Conservation (phyloP, 2,113 vertebrate species). For the Perccottus glenii region DNA sequence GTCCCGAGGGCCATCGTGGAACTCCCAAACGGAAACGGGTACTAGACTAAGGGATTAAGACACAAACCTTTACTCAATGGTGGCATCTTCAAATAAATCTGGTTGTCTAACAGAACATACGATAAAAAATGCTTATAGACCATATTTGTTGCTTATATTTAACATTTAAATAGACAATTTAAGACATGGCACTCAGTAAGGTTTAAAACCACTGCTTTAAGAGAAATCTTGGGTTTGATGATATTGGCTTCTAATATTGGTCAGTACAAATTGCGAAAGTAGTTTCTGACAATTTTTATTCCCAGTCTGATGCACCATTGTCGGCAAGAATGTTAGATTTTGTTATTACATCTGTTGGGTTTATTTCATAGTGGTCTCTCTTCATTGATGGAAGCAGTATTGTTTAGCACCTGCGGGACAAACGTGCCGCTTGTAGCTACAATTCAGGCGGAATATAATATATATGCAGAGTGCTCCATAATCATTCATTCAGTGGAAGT, state of each 20-base stretch:
- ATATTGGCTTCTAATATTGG: neutral
- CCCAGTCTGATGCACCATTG: constrained; percentile 27
- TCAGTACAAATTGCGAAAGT: neutral
- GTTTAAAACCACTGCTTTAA: neutral
- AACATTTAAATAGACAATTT: too few relatives aligned
- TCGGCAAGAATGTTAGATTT: neutral
- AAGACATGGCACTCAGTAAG: too few relatives aligned
- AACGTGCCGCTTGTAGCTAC: constrained; percentile 28
- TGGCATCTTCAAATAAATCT: too few relatives aligned
- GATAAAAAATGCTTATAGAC: too few relatives aligned
- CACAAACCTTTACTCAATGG: too few relatives aligned
- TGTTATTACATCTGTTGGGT: constrained; percentile 17
- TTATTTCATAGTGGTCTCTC: constrained; percentile 38
- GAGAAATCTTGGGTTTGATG: neutral
- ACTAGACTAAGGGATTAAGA: too few relatives aligned
- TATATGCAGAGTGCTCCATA: constrained; percentile 31
- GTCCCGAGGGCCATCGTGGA: too few relatives aligned
- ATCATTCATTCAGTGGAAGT: constrained; percentile 66
- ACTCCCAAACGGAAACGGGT: too few relatives aligned
- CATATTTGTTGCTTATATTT: too few relatives aligned
- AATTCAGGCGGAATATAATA: constrained; percentile 44
- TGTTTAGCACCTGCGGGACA: constrained; percentile 46
- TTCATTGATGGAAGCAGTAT: constrained; percentile 42
- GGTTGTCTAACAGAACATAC: too few relatives aligned
- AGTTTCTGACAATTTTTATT: constrained; percentile 48